Conservation (phyloP, 2,113 vertebrate genomes). For the Perca flavescens region DNA sequence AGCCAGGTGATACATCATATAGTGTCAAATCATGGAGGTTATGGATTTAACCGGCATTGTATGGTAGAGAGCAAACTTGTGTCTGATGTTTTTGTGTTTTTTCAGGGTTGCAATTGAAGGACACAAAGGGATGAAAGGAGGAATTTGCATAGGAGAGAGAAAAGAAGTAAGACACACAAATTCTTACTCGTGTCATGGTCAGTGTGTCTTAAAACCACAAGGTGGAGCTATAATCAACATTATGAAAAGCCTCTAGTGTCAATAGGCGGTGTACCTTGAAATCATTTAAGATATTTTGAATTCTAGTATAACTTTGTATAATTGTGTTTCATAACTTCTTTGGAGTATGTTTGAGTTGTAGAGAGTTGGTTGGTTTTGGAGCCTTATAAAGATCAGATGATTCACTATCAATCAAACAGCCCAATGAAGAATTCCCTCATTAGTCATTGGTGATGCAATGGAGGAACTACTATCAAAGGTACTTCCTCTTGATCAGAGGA, state of each 20-base stretch:
- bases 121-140: neutral
- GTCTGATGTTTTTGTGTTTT: neutral
- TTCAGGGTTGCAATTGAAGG: neutral
- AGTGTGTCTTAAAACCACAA: slow-evolving; percentile 38
- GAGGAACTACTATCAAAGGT: slow-evolving; percentile 14
- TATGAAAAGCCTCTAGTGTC: neutral
- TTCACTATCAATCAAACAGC: slow-evolving; percentile 18
- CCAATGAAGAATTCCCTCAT: slow-evolving; percentile 10
- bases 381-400: slow-evolving; percentile 10
- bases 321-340: neutral
- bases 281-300: neutral
- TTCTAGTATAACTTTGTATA: neutral
- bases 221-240: slow-evolving; percentile 60
- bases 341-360: neutral
- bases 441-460: slow-evolving; percentile 12
- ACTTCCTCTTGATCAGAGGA: slow-evolving; percentile 8
- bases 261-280: neutral
- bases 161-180: neutral
- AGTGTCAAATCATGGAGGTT: neutral
- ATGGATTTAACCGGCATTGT: neutral
- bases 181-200: neutral
- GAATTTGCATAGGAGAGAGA: neutral
- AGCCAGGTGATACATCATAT: neutral
- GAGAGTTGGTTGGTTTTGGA: neutral
- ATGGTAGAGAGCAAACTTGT: neutral